Evolutionary conservation across 2,113 vertebrate genomes (phyloP), one percentile per base, ranked within the genome.

Genomic region (Symphodus melops): DNA sequence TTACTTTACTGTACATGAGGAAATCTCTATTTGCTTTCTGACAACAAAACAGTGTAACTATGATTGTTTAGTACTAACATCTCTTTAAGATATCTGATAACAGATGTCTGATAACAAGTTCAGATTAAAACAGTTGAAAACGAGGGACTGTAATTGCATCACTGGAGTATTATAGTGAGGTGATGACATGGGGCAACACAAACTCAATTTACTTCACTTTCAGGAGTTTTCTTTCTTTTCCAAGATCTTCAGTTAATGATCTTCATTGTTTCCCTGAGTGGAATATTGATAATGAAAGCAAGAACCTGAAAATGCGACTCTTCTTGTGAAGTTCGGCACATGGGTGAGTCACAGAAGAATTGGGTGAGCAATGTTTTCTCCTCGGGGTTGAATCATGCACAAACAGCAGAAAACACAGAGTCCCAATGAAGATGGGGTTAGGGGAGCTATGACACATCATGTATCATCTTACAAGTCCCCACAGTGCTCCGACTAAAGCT

Each of bases 361-460:
- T 81, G 85, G 77, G 83, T 87, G 77, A 83, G 81, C 78, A 60
- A 54, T 75, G 56, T 84, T 89, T 76, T 86, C 89, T 87, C 83
- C 20, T 19, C 67, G 79, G 85, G 64, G 55, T 77, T 90, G 73
- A 88, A 90, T 88, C 88, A 89, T 67, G 84, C 89, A 82, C 4
- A 54, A 65, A 75, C 89, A 88, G 86, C 87, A 86, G 3, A 59
- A 87, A 88, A 78, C 79, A 73, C 20, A 59, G 68, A 36, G 68
- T 61, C 75, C 72, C 76, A 84, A 2, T 44, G 82, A 72, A 80
- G 70, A 83, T 76, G 81, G 71, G 72, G 76, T 73, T 79, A 58
- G 83, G 82, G 89, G 86, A 92, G 87, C 87, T 89, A 84, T 93
- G 92, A 94, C 91, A 91, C 91, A 93, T 90, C 79, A 70, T 82